Conservation (phyloP, 2,797 vertebrate genomes). For the Psittacula derbiana region DNA sequence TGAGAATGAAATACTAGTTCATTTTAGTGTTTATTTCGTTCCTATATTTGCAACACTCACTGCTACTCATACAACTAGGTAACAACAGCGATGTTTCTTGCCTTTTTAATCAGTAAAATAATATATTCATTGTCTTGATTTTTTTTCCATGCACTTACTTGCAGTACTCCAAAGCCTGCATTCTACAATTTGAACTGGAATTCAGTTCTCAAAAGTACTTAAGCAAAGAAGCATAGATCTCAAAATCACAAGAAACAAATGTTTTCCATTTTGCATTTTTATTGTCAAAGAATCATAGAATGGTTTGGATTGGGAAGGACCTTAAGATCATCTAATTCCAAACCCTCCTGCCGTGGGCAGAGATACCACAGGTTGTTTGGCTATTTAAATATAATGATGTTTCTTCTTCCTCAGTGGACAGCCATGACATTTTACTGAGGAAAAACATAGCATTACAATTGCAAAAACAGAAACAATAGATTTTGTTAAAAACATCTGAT, state of each 20-base stretch:
- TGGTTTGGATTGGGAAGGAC: not conserved
- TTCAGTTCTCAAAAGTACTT: not conserved
- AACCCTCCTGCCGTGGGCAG: not conserved
- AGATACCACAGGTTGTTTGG: fast-evolving
- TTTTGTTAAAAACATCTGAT: not conserved
- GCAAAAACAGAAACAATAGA: fast-evolving
- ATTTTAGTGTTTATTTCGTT: not conserved
- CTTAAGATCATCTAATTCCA: not conserved
- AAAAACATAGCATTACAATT: not conserved
- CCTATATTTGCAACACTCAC: not conserved
- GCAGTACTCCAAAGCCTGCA: not conserved
- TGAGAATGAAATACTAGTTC: not conserved
- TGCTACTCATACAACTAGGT: not conserved
- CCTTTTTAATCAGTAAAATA: not conserved
- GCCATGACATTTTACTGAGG: not conserved
- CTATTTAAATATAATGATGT: not conserved
- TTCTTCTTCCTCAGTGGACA: not conserved
- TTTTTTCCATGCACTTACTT: not conserved
- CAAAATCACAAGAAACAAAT: not conserved
- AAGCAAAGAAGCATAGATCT: not conserved
- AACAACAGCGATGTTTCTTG: not conserved
- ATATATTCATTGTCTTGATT: not conserved
- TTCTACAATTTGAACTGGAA: not conserved
- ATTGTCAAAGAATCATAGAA: not conserved
- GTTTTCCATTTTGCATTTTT: not conserved